Conservation (phyloP, 2,797 vertebrate genomes). For the Sebastes goodei region DNA sequence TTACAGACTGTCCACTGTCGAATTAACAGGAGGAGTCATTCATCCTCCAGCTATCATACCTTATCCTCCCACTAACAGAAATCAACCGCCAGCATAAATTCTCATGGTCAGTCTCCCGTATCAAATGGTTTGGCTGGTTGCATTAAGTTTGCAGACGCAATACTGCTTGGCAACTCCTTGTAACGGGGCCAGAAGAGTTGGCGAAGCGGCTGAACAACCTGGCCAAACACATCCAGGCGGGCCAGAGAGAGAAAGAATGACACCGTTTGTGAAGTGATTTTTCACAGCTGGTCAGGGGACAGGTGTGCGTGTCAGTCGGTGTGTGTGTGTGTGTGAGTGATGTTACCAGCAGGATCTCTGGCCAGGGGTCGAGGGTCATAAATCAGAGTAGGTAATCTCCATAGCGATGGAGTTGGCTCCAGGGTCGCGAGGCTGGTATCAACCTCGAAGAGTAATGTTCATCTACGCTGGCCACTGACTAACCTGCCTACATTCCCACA, state of each 20-base stretch:
- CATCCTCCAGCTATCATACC: slow-evolving; percentile 17
- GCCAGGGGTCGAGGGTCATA: slow-evolving; percentile 55
- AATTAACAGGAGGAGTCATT: slow-evolving; percentile 36
- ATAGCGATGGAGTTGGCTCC: slow-evolving; percentile 56
- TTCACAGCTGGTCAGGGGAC: slow-evolving; percentile 63
- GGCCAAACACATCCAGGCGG: slow-evolving; percentile 21
- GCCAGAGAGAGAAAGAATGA: neutral
- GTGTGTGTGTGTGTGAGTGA: slow-evolving; percentile 50
- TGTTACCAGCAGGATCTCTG: slow-evolving; percentile 64
- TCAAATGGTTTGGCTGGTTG: slow-evolving; percentile 24
- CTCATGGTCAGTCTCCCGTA: slow-evolving; percentile 43
- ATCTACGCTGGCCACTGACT: slow-evolving; percentile 8
- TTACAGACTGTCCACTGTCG: neutral
- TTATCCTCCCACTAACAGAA: slow-evolving; percentile 25
- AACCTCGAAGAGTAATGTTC: slow-evolving; percentile 57
- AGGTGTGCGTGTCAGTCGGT: slow-evolving; percentile 59
- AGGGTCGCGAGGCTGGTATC: slow-evolving; percentile 56
- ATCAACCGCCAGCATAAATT: slow-evolving; percentile 41
- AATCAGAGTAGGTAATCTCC: slow-evolving; percentile 70
- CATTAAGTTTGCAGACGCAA: slow-evolving; percentile 22
- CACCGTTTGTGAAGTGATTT: slow-evolving; percentile 58
- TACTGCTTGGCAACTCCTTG: slow-evolving; percentile 27
- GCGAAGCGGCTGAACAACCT: neutral
- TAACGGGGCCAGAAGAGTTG: neutral
- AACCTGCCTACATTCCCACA: slow-evolving; percentile 24